Conservation (phyloP, 2,797 vertebrate species). For the Tokudaia tokunoshimensis region DNA sequence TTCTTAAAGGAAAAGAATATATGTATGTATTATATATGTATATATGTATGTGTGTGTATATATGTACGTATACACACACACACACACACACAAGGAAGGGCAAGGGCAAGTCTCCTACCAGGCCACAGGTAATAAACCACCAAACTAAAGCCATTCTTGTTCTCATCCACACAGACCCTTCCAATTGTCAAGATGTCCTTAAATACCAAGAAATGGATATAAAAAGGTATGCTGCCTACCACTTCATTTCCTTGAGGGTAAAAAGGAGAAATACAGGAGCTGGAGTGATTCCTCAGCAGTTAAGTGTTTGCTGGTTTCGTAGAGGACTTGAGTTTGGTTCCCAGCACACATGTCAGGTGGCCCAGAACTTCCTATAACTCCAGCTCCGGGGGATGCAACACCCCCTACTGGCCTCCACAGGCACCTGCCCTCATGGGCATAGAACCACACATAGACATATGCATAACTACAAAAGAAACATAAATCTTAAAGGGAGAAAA, state of each 20-base stretch:
- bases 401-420: neutral
- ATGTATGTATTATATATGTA: too few relatives aligned
- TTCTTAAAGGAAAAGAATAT: slow-evolving; percentile 1
- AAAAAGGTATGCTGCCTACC: slow-evolving; percentile 2
- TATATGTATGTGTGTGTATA: too few relatives aligned
- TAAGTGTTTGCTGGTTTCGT: neutral
- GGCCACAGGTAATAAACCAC: neutral
- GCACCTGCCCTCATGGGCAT: neutral
- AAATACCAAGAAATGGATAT: slow-evolving; percentile 30
- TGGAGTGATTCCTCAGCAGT: neutral
- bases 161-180: neutral
- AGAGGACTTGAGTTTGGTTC: neutral
- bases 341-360: neutral
- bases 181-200: neutral
- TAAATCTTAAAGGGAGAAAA: slow-evolving; percentile 2
- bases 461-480: neutral
- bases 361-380: neutral
- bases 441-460: neutral
- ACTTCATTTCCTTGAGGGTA: slow-evolving; percentile 26
- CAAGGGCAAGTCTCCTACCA: neutral
- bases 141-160: neutral
- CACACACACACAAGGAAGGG: neutral
- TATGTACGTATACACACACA: too few relatives aligned
- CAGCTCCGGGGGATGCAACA: neutral
- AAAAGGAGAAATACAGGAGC: neutral